phyloP scores from a whole-genome alignment of 2,888 invertebrate genomes.

The Polietes domitor region DNA sequence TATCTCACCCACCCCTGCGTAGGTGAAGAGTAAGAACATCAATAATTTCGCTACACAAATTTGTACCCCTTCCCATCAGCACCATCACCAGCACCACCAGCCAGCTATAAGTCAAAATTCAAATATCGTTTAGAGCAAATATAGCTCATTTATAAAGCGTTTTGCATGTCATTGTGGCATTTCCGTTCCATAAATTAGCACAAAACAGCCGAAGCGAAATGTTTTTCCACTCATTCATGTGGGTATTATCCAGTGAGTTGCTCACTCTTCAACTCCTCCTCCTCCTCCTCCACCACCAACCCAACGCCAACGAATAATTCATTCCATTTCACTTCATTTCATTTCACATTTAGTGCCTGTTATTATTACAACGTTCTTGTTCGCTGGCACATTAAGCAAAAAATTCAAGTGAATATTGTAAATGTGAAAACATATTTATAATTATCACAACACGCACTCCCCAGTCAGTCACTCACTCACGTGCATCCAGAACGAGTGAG shows the following conservation, averaged over 20 bases:
- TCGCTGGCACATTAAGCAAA: conserved; percentile 46
- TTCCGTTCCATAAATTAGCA: conserved; percentile 66
- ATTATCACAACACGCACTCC: conserved; percentile 42
- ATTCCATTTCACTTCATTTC: conserved; percentile 20
- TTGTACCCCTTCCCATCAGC: not conserved
- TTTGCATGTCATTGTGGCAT: conserved; percentile 66
- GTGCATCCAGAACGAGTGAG: no score
- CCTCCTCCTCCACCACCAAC: no score
- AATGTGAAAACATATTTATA: conserved; percentile 49
- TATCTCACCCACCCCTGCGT: no score
- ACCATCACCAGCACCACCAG: not conserved
- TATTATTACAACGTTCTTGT: conserved; percentile 26
- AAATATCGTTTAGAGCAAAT: conserved; percentile 11
- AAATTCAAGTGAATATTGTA: conserved; percentile 62
- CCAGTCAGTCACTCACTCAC: not conserved
- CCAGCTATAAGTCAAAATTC: conserved; percentile 4
- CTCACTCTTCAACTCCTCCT: conserved; percentile 1
- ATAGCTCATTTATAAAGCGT: conserved; percentile 55
- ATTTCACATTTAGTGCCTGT: conserved; percentile 19
- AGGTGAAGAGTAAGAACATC: no score
- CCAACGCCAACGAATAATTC: not conserved
- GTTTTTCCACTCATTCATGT: conserved; percentile 1
- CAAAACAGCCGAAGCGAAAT: conserved; percentile 35
- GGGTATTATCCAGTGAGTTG: conserved; percentile 19
- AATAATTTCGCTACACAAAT: no score